A percentile compares a stretch with the other conserved stretches of the same genome.
phyloP scores from a whole-genome alignment of 37 sponge, comb jelly and placozoan species.

The Sycon ciliatum region DNA sequence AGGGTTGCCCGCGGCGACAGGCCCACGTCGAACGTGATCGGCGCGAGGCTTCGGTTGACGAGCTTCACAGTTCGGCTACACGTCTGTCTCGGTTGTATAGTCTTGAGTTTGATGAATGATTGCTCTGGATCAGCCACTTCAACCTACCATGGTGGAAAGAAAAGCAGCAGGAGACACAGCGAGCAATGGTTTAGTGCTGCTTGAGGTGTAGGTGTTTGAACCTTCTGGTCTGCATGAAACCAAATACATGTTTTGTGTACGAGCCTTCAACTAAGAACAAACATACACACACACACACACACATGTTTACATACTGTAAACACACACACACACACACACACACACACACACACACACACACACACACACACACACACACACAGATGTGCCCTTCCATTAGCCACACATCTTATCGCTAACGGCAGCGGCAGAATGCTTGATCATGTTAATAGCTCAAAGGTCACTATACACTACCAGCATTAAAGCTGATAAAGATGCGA shows the following conservation, averaged over 20 bases:
- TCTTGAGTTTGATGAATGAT: slow-evolving; percentile 72
- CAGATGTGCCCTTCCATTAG: too few species aligned
- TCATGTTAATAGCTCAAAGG: neutral
- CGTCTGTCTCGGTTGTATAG: slow-evolving; percentile 48
- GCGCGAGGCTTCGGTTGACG: slow-evolving; percentile 66
- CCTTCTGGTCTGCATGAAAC: too few species aligned
- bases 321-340: too few species aligned
- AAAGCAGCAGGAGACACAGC: neutral
- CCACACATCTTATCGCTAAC: too few species aligned
- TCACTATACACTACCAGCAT: too few species aligned
- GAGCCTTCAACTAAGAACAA: too few species aligned
- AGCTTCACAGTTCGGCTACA: slow-evolving; percentile 49
- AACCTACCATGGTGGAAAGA: slow-evolving; percentile 27
- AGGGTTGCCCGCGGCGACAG: slow-evolving; percentile 46
- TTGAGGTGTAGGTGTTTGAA: neutral
- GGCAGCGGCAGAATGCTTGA: too few species aligned
- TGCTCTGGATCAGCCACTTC: slow-evolving; percentile 69
- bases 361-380: too few species aligned
- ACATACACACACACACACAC: slow-evolving; percentile 1
- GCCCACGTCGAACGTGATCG: slow-evolving; percentile 50
- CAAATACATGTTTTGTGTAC: too few species aligned
- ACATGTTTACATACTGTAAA: neutral
- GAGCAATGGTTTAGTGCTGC: neutral
- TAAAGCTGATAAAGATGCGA: neutral
- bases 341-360: too few species aligned